Base-by-base conservation (phyloP, 2,888 invertebrate genomes). In the Apamea epomidion region DNA sequence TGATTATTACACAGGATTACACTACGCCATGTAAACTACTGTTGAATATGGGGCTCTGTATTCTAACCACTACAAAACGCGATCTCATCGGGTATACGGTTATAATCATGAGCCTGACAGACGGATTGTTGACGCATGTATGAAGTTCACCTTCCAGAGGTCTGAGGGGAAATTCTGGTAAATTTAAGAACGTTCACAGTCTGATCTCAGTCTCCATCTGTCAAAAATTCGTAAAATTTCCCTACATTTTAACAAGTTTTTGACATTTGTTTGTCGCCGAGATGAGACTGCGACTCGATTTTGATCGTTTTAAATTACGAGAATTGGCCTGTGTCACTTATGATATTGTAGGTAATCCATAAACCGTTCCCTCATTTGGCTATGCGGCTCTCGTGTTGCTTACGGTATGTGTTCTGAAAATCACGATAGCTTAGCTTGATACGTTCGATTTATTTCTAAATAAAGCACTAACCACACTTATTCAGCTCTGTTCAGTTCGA, bases 21-120 rank as follows among this genome's bases (percentile, higher is more conserved):
- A 71, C 25, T 58, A 2, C 7, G 25, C 4, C 14, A 25, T n/a
- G n/a, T 75, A 32, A 68, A 60, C 67, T 42, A 21, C 21, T 51
- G n/a, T 37, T 51, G 51, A 51, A 48, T 67, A 45, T 25, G 4
- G 7, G 8, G 14, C 18, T 76, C 45, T 76, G 8, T 32, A 54
- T 18, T 21, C 42, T 29, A 32, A 81, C 75, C 76, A 81, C 81
- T 54, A 81, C 76, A 76, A 76, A 81, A 76, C 48, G 58, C 16
- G 16, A 60, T 51, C n/a, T 74, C 58, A 3, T 65, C 5, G 16
- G 16, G 12, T 51, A 60, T 54, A 48, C 3, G 10, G 29, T 58
- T 81, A 74, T 64, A 76, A 82, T 70, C 58, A 82, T 37, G 37
- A 25, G 16, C 5, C n/a, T 82, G 21, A 70, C 48, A 32, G 29